These are phyloP conservation scores for Dendrolimus houi DNA, from an alignment of 2,888 invertebrate species.

Conservation along the genomic window DNA sequence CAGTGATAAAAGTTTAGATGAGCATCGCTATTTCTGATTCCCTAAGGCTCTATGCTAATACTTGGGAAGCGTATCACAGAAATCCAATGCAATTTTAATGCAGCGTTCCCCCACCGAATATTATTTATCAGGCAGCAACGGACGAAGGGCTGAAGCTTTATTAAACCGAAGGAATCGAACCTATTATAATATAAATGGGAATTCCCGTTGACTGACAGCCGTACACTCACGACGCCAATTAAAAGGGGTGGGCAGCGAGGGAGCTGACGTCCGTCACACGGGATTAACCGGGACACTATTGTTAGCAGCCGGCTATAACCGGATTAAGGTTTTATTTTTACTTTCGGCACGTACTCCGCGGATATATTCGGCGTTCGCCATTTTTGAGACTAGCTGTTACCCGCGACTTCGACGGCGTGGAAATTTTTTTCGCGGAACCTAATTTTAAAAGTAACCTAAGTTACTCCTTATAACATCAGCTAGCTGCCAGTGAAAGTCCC, in stretches of 20 bases:
- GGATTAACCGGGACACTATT: conserved; percentile 67
- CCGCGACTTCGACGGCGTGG: too few relatives aligned
- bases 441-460: too few relatives aligned
- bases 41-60: not conserved
- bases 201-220: conserved; percentile 54
- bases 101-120: not conserved
- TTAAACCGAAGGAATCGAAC: conserved; percentile 29
- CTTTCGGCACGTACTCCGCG: conserved; percentile 21
- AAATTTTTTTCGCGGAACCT: too few relatives aligned
- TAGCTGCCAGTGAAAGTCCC: too few relatives aligned
- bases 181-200: conserved; percentile 74
- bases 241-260: conserved; percentile 59
- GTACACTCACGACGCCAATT: conserved; percentile 60
- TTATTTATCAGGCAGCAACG: not conserved
- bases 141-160: conserved; percentile 25
- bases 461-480: too few relatives aligned
- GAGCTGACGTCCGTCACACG: conserved; percentile 57
- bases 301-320: conserved; percentile 60
- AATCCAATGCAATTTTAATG: not conserved
- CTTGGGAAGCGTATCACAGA: not conserved
- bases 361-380: not conserved
- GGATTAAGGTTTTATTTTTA: conserved; percentile 57
- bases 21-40: not conserved
- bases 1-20: too few relatives aligned
- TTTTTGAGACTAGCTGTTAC: too few relatives aligned